Evolutionary conservation across 2,797 vertebrate species (phyloP), one percentile per base, ranked within the genome.

Genomic region (Pogonophryne albipinna): DNA sequence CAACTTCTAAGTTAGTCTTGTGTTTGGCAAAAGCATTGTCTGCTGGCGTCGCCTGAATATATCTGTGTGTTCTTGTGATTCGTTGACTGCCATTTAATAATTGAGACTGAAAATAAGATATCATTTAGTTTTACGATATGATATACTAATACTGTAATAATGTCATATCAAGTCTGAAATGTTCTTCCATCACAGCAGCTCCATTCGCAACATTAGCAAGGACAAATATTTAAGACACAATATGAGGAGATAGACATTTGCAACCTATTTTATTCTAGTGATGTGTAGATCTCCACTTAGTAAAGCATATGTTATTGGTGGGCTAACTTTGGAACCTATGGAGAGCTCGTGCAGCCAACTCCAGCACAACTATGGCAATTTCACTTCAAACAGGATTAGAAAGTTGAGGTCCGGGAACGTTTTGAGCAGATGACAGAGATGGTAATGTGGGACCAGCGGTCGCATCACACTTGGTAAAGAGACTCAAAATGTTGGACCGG

Each of bases 401-500:
- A 27, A 10, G 45, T 55, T 27, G 27, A 5, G 27, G 27, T 52
- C 46, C 34, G 55, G 13, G 15, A 23, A 64, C 7, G 70, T 46
- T 77, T 38, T 41, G 45, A 79, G 47, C 23, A 70, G 49, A 59
- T 74, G 71, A 58, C 58, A 46, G n/a, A 75, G 47, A n/a, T 27
- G 27, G 27, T 59, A 41, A 51, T n/a, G 44, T 17, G 64, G 23
- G 31, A 56, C 47, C 46, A 55, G 60, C 46, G 1, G 69, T 34
- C 41, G 58, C 38, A 49, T 68, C 38, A 19, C 8, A 19, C 31
- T 60, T 13, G 31, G 16, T 61, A 23, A 74, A 10, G 8, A 66
- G 66, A 58, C 56, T 74, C 20, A 71, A 71, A 27, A 67, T 66
- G 49, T 27, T 57, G 41, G 20, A 49, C 19, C 19, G 49, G 55